A percentile compares a stretch with the other conserved stretches of the same genome.
Conservation (phyloP, 2,113 vertebrate genomes). For the Chauna torquata region DNA sequence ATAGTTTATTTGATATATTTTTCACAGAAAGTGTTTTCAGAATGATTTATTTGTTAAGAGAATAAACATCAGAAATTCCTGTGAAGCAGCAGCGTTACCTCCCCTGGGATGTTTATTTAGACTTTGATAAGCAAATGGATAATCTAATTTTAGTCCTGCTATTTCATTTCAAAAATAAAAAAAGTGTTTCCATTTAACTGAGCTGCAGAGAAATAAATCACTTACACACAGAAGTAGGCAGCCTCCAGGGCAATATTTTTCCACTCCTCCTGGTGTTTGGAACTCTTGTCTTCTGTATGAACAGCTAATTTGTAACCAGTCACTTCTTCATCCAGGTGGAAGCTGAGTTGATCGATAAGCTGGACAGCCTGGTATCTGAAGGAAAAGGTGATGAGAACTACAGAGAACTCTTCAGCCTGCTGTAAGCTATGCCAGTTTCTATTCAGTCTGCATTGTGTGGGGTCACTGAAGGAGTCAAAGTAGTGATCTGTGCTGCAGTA, state of each 20-base stretch:
- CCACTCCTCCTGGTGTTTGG: background rate
- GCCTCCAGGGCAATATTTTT: background rate
- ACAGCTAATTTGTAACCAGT: background rate
- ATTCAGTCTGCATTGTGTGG: background rate
- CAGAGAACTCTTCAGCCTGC: conserved; percentile 93
- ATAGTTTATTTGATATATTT: background rate
- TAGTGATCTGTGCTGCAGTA: background rate
- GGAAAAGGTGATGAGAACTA: conserved; percentile 98
- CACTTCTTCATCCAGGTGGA: conserved; percentile 84
- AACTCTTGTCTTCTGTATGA: background rate
- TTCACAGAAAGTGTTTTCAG: background rate
- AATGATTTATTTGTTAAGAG: background rate
- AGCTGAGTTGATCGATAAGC: conserved; percentile 93
- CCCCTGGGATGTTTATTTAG: background rate
- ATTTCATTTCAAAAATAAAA: background rate
- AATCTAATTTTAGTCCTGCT: background rate
- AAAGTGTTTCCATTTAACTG: background rate
- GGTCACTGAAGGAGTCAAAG: background rate
- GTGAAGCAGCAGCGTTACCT: background rate
- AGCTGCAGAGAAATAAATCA: background rate
- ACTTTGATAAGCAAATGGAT: background rate
- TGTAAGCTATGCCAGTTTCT: conserved; percentile 81
- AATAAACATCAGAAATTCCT: background rate
- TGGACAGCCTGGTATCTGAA: conserved; percentile 96
- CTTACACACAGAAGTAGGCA: background rate